phyloP scores from a whole-genome alignment of 2,797 vertebrate genomes.

The Paedocypris micromegethes region DNA sequence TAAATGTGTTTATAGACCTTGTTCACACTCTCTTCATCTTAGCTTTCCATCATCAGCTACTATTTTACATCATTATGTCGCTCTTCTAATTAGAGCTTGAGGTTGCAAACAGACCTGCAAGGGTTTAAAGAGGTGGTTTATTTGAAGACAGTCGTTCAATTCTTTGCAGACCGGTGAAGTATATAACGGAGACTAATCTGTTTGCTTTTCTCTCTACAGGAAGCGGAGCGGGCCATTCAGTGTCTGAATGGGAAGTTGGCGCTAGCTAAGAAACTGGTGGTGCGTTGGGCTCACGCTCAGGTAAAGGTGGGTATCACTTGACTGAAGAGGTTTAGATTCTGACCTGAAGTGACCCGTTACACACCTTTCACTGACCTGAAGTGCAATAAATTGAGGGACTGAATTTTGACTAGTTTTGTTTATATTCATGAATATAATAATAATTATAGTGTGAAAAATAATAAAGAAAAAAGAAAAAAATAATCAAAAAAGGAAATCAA shows the following conservation, averaged over 20 bases:
- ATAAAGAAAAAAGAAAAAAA: no score
- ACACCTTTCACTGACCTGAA: no score
- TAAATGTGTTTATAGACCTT: conserved; percentile 62
- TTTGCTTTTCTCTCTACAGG: conserved; percentile 61
- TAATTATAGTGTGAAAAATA: no score
- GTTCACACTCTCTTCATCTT: conserved; percentile 15
- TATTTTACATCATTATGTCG: conserved; percentile 45
- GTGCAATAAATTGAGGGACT: no score
- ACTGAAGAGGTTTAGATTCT: not conserved
- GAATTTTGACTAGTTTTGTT: no score
- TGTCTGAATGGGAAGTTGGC: conserved; percentile 96
- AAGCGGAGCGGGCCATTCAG: conserved; percentile 93
- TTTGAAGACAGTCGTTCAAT: not conserved
- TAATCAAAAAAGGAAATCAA: no score
- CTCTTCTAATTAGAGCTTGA: conserved; percentile 3
- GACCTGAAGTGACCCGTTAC: no score
- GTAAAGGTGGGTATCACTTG: conserved; percentile 73
- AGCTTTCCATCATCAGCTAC: conserved; percentile 43
- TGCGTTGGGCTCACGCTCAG: conserved; percentile 93
- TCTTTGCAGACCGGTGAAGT: not conserved
- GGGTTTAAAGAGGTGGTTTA: not conserved
- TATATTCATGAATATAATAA: no score
- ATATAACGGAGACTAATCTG: not conserved
- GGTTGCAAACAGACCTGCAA: not conserved
- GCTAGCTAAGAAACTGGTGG: conserved; percentile 92